These are phyloP conservation scores for Lycaon pictus DNA, from an alignment of 2,113 vertebrate genomes.

Conservation along the genomic window DNA sequence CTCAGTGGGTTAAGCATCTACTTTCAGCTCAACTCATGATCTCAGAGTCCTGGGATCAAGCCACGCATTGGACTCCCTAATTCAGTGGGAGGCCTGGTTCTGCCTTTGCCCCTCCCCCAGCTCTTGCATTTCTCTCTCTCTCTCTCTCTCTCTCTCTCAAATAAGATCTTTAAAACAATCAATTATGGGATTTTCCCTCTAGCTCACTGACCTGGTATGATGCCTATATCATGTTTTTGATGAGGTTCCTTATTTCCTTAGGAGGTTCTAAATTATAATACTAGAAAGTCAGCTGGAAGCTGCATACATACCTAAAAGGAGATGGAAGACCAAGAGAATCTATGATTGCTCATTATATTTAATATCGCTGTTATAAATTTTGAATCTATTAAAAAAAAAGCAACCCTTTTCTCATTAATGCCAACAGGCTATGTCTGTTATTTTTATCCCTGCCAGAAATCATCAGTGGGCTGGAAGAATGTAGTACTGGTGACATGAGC, in stretches of 20 bases:
- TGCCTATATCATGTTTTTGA: neutral
- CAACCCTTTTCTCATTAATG: neutral
- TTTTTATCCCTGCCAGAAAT: constrained; percentile 64
- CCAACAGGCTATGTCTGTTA: constrained; percentile 14
- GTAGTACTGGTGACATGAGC: neutral
- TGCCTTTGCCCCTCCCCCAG: neutral
- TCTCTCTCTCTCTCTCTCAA: neutral
- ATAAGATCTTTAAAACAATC: neutral
- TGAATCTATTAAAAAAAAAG: neutral
- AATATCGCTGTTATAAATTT: neutral
- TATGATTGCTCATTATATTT: neutral
- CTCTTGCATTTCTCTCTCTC: neutral
- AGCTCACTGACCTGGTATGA: neutral
- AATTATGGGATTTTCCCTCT: neutral
- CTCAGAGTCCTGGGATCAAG: neutral
- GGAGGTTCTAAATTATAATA: constrained; percentile 39
- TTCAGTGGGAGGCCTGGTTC: neutral
- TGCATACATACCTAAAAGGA: neutral
- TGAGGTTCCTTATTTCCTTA: neutral
- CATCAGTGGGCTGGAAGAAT: constrained; percentile 25
- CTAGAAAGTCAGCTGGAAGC: neutral
- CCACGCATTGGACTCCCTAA: neutral
- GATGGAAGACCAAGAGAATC: constrained; percentile 2
- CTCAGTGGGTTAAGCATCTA: neutral
- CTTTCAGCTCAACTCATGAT: neutral